A percentile compares a stretch with the other conserved stretches of the same genome.
phyloP scores from a whole-genome alignment of 1,140 invertebrate species.

The Teleopsis dalmanni region DNA sequence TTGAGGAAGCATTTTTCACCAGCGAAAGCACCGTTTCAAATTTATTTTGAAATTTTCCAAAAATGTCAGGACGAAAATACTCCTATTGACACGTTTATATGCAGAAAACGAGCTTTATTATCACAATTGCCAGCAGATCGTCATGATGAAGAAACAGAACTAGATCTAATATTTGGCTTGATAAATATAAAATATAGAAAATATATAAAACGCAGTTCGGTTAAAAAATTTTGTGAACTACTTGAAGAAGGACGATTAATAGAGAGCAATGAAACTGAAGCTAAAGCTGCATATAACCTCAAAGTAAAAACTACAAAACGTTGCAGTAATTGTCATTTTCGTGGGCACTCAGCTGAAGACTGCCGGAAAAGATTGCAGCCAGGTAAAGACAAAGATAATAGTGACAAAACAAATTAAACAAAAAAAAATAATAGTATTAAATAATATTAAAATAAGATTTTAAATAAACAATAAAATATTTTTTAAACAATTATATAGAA shows the following conservation, averaged over 20 bases:
- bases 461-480: too few relatives aligned
- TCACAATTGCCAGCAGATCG: slow-evolving; percentile 31
- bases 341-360: slow-evolving; percentile 1
- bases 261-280: slow-evolving; percentile 11
- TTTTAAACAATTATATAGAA: too few relatives aligned
- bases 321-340: slow-evolving; percentile 5
- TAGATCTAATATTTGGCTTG: slow-evolving; percentile 35
- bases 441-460: too few relatives aligned
- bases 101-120: slow-evolving; percentile 31
- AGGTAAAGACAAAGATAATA: not conserved
- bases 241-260: slow-evolving; percentile 33
- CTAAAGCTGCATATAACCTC: too few relatives aligned
- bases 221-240: slow-evolving; percentile 27
- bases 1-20: slow-evolving; percentile 37
- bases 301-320: not conserved
- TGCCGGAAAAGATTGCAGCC: not conserved
- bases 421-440: too few relatives aligned
- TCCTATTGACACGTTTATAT: slow-evolving; percentile 33
- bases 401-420: not conserved
- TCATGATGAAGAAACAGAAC: slow-evolving; percentile 31
- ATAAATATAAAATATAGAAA: slow-evolving; percentile 37
- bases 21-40: slow-evolving; percentile 29
- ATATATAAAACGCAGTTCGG: slow-evolving; percentile 23
- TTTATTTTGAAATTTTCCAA: slow-evolving; percentile 37
- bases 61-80: slow-evolving; percentile 25